Conservation (phyloP, 2,797 vertebrate species). For the Dryobates pubescens region DNA sequence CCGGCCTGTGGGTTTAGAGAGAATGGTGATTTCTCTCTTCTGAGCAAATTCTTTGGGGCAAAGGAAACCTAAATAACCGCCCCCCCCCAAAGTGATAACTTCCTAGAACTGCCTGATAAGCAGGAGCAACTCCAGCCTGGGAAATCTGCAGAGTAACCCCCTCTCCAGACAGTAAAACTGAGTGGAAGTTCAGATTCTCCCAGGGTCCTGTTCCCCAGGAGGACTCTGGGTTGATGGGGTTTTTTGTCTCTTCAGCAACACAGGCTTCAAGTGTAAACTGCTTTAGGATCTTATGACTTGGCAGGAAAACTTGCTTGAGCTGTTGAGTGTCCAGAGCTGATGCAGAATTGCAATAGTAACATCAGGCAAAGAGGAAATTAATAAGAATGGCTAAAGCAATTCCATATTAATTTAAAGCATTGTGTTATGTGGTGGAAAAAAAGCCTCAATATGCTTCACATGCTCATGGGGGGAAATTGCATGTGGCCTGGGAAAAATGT, state of each 20-base stretch:
- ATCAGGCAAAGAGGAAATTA: background rate
- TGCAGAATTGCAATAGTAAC: background rate
- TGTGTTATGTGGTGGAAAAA: background rate
- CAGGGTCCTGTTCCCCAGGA: background rate
- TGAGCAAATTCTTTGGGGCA: background rate
- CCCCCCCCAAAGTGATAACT: background rate
- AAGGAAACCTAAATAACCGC: background rate
- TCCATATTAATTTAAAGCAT: background rate
- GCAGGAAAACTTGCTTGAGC: background rate
- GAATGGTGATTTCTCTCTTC: background rate
- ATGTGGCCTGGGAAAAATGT: background rate
- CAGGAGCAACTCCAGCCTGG: background rate
- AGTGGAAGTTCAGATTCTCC: background rate
- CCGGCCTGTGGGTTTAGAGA: background rate
- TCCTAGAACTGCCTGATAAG: background rate
- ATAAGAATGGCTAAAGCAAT: background rate
- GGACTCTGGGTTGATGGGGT: background rate
- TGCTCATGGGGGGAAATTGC: background rate
- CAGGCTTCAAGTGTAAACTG: background rate
- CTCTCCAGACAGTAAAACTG: background rate
- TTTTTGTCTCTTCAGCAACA: background rate
- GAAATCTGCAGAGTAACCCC: background rate
- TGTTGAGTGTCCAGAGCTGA: background rate
- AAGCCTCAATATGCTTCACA: background rate
- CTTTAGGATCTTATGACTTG: background rate